phyloP scores from a whole-genome alignment of 2,888 invertebrate species.

The Aphidoletes aphidimyza region DNA sequence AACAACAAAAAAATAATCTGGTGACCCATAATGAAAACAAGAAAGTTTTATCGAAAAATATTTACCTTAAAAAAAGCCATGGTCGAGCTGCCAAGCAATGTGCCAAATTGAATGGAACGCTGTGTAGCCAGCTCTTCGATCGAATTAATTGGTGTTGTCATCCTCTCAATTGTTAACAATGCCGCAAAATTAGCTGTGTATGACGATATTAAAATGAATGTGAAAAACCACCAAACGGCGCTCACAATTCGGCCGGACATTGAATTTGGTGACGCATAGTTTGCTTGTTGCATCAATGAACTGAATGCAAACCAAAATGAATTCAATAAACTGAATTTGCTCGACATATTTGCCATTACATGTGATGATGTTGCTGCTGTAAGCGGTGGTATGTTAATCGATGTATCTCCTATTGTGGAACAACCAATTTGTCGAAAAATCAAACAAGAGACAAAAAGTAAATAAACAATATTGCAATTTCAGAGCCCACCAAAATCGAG shows the following conservation, averaged over 20 bases:
- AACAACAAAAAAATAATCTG: background rate
- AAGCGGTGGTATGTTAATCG: constrained; percentile 44
- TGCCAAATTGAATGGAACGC: constrained; percentile 91
- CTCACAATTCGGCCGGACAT: constrained; percentile 84
- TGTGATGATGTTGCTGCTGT: constrained; percentile 68
- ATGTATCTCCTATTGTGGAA: constrained; percentile 55
- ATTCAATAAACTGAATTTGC: constrained; percentile 94
- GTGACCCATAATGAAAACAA: constrained; percentile 20
- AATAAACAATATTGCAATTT: background rate
- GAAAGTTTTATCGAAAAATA: constrained; percentile 56
- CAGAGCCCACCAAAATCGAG: too few relatives aligned
- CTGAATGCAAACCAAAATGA: constrained; percentile 98
- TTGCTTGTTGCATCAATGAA: constrained; percentile 95
- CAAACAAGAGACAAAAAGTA: background rate
- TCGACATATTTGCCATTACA: constrained; percentile 76
- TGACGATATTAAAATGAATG: constrained; percentile 95
- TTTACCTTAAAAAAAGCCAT: constrained; percentile 81
- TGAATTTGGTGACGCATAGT: constrained; percentile 65
- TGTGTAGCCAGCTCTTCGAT: constrained; percentile 91
- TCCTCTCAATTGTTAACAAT: constrained; percentile 77
- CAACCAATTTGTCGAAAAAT: background rate
- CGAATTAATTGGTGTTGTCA: constrained; percentile 93
- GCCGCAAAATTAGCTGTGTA: constrained; percentile 99
- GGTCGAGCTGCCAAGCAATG: background rate
- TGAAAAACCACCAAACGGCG: constrained; percentile 99